These are phyloP conservation scores for Drosophila subsilvestris DNA, from an alignment of 2,888 invertebrate genomes.

Conservation along the genomic window DNA sequence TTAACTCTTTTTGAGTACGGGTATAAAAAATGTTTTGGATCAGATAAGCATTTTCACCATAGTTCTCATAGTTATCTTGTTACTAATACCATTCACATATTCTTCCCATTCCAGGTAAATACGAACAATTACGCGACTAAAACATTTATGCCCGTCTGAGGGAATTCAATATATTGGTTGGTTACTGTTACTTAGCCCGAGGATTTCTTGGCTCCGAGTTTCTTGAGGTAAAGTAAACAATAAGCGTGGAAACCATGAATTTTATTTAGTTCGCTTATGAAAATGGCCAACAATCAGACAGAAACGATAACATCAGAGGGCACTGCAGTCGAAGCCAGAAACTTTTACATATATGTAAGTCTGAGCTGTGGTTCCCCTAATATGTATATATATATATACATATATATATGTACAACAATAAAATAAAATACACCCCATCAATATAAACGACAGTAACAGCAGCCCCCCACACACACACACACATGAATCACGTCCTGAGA, in stretches of 20 bases:
- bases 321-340: conserved; percentile 48
- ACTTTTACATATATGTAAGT: conserved; percentile 46
- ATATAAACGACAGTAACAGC: conserved; percentile 69
- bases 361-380: conserved; percentile 19
- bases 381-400: conserved; percentile 3
- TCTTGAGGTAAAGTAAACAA: conserved; percentile 52
- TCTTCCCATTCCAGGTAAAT: conserved; percentile 26
- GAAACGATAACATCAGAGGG: conserved; percentile 62
- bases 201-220: too few relatives aligned
- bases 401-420: conserved; percentile 41
- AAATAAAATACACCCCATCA: conserved; percentile 79
- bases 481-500: conserved; percentile 72
- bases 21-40: too few relatives aligned
- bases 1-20: too few relatives aligned
- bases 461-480: conserved; percentile 53
- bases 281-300: conserved; percentile 77
- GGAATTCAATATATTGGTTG: conserved; percentile 23
- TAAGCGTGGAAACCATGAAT: conserved; percentile 47
- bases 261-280: conserved; percentile 65
- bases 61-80: neutral
- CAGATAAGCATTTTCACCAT: too few relatives aligned
- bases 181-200: conserved; percentile 33
- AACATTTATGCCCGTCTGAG: neutral
- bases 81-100: neutral
- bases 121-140: too few relatives aligned